These are phyloP conservation scores for Capreolus pygargus DNA, from an alignment of 2,113 vertebrate species.

Conservation along the genomic window DNA sequence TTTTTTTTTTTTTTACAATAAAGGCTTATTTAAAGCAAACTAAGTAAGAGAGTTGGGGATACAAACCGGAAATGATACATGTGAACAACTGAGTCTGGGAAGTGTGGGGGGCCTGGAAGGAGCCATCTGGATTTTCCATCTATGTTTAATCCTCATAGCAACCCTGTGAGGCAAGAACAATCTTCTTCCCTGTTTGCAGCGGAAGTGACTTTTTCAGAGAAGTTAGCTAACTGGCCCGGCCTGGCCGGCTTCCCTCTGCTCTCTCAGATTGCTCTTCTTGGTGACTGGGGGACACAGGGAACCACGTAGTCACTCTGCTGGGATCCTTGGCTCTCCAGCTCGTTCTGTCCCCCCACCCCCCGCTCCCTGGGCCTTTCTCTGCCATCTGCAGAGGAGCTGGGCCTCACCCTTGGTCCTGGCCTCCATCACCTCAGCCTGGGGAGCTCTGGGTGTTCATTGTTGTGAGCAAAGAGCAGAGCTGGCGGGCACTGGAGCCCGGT, in stretches of 20 bases:
- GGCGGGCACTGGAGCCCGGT: not conserved
- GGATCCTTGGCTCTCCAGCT: not conserved
- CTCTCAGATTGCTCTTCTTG: not conserved
- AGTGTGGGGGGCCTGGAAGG: not conserved
- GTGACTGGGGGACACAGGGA: not conserved
- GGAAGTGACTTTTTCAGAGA: not conserved
- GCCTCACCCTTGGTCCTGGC: not conserved
- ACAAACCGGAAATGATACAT: not conserved
- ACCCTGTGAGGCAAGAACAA: not conserved
- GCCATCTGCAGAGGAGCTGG: not conserved
- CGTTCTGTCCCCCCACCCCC: not conserved
- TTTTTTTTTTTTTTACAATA: not conserved
- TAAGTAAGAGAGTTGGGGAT: not conserved
- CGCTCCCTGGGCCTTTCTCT: not conserved
- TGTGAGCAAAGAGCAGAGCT: not conserved
- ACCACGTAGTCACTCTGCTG: not conserved
- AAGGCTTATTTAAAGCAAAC: constrained; percentile 22
- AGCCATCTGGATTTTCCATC: constrained; percentile 42
- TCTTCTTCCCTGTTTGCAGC: not conserved
- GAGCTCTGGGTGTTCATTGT: not conserved
- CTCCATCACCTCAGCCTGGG: not conserved
- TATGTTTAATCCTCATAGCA: not conserved
- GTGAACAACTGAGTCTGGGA: not conserved
- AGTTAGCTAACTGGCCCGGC: not conserved
- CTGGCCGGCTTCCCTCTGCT: not conserved